Evolutionary conservation across 1,140 invertebrate species (phyloP).

Genomic region (Dendroctonus ponderosae): DNA sequence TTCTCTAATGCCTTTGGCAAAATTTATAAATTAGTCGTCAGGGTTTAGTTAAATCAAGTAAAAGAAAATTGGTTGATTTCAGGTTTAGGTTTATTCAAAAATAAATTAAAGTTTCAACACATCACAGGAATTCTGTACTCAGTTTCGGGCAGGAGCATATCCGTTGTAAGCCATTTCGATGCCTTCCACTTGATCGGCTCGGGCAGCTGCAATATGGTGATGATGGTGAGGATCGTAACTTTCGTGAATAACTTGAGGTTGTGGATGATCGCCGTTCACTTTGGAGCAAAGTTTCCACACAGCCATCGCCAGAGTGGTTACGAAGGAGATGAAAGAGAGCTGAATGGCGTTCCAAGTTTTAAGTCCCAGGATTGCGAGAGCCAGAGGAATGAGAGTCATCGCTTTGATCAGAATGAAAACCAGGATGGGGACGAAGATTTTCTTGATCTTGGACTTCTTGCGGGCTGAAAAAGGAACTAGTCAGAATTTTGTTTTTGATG

Average conservation of each 20-base stretch:
- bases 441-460: conserved; percentile 74
- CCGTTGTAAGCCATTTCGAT: conserved; percentile 74
- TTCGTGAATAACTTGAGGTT: conserved; percentile 55
- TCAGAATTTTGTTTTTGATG: background rate
- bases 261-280: conserved; percentile 66
- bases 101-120: background rate
- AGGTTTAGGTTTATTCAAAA: too few relatives aligned
- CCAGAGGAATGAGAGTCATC: conserved; percentile 78
- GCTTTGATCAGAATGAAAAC: conserved; percentile 80
- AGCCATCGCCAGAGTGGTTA: conserved; percentile 75
- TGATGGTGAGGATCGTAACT: conserved; percentile 47
- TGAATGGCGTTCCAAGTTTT: conserved; percentile 85
- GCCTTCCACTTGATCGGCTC: conserved; percentile 53
- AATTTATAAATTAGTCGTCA: too few relatives aligned
- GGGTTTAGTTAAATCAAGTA: too few relatives aligned
- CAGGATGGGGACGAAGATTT: conserved; percentile 78
- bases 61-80: too few relatives aligned
- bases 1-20: too few relatives aligned
- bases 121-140: conserved; percentile 6
- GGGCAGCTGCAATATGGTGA: conserved; percentile 58
- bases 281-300: conserved; percentile 85
- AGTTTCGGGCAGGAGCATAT: conserved; percentile 52
- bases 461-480: conserved; percentile 55
- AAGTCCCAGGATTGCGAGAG: conserved; percentile 76
- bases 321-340: conserved; percentile 82